Evolutionary conservation across 2,113 vertebrate species (phyloP).

Genomic region (Passer montanus): DNA sequence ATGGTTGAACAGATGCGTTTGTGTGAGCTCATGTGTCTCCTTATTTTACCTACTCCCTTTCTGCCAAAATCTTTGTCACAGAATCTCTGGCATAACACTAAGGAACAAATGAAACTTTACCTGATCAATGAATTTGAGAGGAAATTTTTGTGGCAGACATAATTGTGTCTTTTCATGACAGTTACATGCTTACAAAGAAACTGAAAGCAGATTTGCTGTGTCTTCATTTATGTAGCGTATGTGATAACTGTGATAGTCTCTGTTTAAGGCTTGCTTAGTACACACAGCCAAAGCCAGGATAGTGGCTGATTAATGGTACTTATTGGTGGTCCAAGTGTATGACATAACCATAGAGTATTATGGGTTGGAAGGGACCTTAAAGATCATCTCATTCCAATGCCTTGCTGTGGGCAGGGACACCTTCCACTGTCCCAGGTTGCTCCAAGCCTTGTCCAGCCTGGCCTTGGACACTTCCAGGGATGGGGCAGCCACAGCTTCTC

Average conservation of each 20-base stretch:
- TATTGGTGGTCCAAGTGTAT: neutral
- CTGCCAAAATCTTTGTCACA: neutral
- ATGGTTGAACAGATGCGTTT: neutral
- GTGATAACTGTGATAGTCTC: neutral
- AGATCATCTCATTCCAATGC: neutral
- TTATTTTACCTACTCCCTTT: neutral
- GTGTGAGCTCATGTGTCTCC: neutral
- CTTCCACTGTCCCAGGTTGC: neutral
- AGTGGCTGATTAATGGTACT: neutral
- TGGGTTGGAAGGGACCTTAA: neutral
- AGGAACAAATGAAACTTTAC: neutral
- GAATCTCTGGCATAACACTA: neutral
- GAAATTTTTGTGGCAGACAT: neutral
- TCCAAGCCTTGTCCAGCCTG: neutral
- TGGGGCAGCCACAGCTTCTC: neutral
- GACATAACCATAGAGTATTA: neutral
- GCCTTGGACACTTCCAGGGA: neutral
- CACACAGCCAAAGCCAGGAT: neutral
- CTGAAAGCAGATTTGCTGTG: neutral
- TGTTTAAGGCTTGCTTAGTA: neutral
- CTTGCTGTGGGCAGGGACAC: neutral
- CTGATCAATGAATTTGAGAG: neutral
- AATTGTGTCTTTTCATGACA: neutral
- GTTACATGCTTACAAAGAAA: neutral
- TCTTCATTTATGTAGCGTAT: neutral